Conservation (phyloP, 2,797 vertebrate genomes). For the Anableps anableps region DNA sequence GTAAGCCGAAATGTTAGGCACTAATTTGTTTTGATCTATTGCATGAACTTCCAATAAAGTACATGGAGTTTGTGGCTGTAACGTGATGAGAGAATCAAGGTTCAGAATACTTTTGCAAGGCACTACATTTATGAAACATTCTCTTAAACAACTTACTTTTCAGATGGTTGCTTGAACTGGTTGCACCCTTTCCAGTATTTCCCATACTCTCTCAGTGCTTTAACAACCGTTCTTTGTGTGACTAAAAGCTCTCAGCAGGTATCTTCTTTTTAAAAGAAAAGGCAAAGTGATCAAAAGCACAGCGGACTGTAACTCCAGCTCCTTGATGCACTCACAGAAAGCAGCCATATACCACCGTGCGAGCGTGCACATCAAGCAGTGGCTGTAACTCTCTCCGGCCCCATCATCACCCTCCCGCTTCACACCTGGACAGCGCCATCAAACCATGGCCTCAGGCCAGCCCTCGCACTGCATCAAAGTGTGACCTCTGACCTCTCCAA, state of each 20-base stretch:
- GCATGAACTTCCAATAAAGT: neutral
- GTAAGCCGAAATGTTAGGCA: neutral
- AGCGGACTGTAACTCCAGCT: constrained; percentile 41
- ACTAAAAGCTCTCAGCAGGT: constrained; percentile 54
- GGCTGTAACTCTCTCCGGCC: constrained; percentile 22
- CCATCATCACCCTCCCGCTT: constrained; percentile 23
- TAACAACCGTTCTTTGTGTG: constrained; percentile 31
- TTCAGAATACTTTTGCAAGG: neutral
- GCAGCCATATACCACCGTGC: constrained; percentile 20
- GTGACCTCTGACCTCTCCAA: constrained; percentile 38
- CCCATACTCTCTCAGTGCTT: constrained; percentile 16
- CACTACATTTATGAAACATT: neutral
- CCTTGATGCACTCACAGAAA: constrained; percentile 33
- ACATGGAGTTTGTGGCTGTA: neutral
- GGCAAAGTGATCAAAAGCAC: constrained; percentile 62
- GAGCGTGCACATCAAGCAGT: constrained; percentile 28
- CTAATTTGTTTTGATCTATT: too few species aligned
- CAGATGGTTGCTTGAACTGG: too few species aligned
- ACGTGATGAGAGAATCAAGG: neutral
- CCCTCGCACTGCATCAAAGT: constrained; percentile 59
- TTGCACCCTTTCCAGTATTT: neutral
- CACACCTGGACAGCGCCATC: constrained; percentile 61
- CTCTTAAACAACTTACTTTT: neutral
- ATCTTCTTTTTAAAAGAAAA: constrained; percentile 23
- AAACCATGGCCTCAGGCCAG: constrained; percentile 29